Conservation (phyloP, 2,888 invertebrate species). For the Nebria salina region DNA sequence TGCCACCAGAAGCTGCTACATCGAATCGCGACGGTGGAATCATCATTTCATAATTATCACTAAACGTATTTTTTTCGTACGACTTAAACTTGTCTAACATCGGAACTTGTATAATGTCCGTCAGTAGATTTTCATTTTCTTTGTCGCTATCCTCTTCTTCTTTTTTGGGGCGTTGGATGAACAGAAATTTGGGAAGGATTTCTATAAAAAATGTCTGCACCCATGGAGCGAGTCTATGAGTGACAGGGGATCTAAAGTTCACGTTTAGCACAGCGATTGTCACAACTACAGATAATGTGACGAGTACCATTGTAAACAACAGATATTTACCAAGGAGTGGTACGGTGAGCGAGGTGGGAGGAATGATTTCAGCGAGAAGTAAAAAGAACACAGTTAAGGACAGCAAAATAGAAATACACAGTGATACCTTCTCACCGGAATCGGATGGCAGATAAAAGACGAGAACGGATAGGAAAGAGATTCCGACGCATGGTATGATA, state of each 20-base stretch:
- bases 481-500: slow-evolving; percentile 96
- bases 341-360: slow-evolving; percentile 91
- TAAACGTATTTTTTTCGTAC: slow-evolving; percentile 72
- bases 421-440: slow-evolving; percentile 94
- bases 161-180: slow-evolving; percentile 89
- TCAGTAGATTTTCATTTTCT: slow-evolving; percentile 69
- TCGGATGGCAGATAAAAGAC: slow-evolving; percentile 98
- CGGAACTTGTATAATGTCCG: slow-evolving; percentile 79
- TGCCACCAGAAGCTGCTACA: slow-evolving; percentile 73
- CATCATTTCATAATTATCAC: slow-evolving; percentile 62
- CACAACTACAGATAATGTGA: slow-evolving; percentile 91
- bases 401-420: slow-evolving; percentile 92
- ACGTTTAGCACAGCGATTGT: slow-evolving; percentile 94
- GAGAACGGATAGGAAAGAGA: slow-evolving; percentile 94
- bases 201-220: slow-evolving; percentile 87
- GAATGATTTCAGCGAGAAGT: slow-evolving; percentile 92
- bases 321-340: slow-evolving; percentile 92
- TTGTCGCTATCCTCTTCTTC: slow-evolving; percentile 71
- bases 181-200: slow-evolving; percentile 84
- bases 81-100: slow-evolving; percentile 74
- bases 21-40: slow-evolving; percentile 67
- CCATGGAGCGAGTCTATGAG: slow-evolving; percentile 93
- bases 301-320: slow-evolving; percentile 93
- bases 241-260: slow-evolving; percentile 91
- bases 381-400: slow-evolving; percentile 95